Evolutionary conservation across 92 coral and sea anemone genomes (phyloP).

Genomic region (Porites lobata): DNA sequence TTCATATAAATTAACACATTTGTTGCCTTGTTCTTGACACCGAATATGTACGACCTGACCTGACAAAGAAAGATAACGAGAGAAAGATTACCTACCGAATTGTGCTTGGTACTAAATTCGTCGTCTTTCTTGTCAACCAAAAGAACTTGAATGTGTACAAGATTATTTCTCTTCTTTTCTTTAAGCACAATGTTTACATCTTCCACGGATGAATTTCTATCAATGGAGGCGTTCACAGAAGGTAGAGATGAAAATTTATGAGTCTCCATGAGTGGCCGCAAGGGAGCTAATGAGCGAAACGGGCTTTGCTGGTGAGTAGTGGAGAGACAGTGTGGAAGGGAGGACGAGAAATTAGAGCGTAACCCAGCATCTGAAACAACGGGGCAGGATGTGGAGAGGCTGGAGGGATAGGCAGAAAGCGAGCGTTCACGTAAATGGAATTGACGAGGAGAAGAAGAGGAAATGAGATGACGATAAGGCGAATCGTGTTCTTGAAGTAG

Average conservation of each 20-base stretch:
- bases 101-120: conserved; percentile 80
- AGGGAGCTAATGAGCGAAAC: conserved; percentile 84
- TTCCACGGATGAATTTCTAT: conserved; percentile 35
- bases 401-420: conserved; percentile 66
- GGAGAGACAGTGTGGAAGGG: conserved; percentile 85
- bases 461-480: conserved; percentile 86
- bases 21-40: no score
- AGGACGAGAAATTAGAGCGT: conserved; percentile 79
- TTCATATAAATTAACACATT: no score
- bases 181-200: conserved; percentile 26
- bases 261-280: conserved; percentile 87
- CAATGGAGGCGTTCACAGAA: conserved; percentile 56
- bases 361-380: conserved; percentile 88
- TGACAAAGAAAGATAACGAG: no score
- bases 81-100: conserved; percentile 66
- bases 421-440: conserved; percentile 61
- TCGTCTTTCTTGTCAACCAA: conserved; percentile 83
- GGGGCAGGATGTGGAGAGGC: conserved; percentile 94
- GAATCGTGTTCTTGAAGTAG: conserved; percentile 91
- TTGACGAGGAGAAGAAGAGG: conserved; percentile 80
- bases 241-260: conserved; percentile 75
- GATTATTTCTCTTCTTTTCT: conserved; percentile 64
- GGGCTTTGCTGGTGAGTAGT: conserved; percentile 70
- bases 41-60: no score
- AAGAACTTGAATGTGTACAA: conserved; percentile 73